These are phyloP conservation scores for Cataglyphis albicans DNA, from an alignment of 2,888 invertebrate genomes.

Conservation along the genomic window DNA sequence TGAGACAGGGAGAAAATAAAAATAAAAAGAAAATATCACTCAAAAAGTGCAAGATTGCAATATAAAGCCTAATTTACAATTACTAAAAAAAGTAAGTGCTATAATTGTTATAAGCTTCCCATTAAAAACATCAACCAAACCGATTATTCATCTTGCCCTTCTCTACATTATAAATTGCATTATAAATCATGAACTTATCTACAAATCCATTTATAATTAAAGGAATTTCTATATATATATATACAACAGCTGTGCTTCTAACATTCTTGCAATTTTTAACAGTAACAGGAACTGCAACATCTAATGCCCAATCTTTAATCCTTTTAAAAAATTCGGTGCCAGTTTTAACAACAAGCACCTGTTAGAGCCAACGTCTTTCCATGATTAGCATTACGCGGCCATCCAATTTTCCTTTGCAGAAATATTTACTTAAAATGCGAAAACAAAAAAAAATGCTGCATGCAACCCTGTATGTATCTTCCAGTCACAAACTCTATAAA, in stretches of 20 bases:
- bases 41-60: neutral
- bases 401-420: slow-evolving; percentile 10
- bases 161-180: neutral
- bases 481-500: neutral
- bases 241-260: slow-evolving; percentile 22
- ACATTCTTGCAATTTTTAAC: slow-evolving; percentile 51
- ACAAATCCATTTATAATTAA: neutral
- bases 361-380: slow-evolving; percentile 17
- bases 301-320: slow-evolving; percentile 48
- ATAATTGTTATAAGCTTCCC: neutral
- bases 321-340: slow-evolving; percentile 24
- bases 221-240: slow-evolving; percentile 20
- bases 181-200: slow-evolving; percentile 6
- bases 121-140: slow-evolving; percentile 15
- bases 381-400: slow-evolving; percentile 14
- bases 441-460: slow-evolving; percentile 18
- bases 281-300: slow-evolving; percentile 55
- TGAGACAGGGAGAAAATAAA: neutral
- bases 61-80: slow-evolving; percentile 1
- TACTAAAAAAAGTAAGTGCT: neutral
- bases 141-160: slow-evolving; percentile 1
- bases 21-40: neutral
- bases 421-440: neutral
- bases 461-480: neutral
- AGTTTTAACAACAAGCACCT: slow-evolving; percentile 22